Base-by-base conservation (phyloP, 1,140 invertebrate genomes). In the Onthophagus taurus region DNA sequence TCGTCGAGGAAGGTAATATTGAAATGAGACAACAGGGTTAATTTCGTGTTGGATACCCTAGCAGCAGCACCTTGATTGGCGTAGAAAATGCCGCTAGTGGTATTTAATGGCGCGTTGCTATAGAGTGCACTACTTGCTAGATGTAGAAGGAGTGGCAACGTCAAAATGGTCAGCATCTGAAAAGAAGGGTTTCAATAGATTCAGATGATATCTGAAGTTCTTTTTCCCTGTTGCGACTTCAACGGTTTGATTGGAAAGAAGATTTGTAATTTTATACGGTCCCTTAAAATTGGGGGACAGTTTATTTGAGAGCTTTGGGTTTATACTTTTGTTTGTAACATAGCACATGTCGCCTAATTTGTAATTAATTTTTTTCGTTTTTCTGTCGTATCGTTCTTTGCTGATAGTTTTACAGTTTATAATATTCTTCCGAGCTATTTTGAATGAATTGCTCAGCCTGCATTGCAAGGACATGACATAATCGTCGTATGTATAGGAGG, bases 251-350 rank as follows among this genome's bases (percentile, higher is more conserved):
- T 26, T 26, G 7, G 24, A 26, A n/a, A 26, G 24, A 7, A 38
- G 6, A 8, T 21, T 6, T 21, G 19, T 19, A 11, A 38, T 38
- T 18, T 14, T 18, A 14, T 38, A 38, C 4, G 36, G 36, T 19
- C 36, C 36, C 8, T 45, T 24, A 59, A 33, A 8, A 51, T 50
- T 29, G 41, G 45, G 38, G 58, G 59, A 11, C 26, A 38, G 36
- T 38, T 50, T 42, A 52, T 43, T 44, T 60, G 56, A 14, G 54
- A 29, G 1, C 44, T 42, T 2, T 16, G 19, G 16, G 5, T 38
- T 38, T 11, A 11, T 11, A 6, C 9, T 7, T 19, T 42, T 13
- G 8, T 42, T 42, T 9, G n/a, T 16, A 30, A 42, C 13, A 17
- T 42, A 42, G n/a, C 29, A 23, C 6, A 20, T n/a, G 31, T 42